Evolutionary conservation across 2,888 invertebrate genomes (phyloP).

Genomic region (Nomada flava): DNA sequence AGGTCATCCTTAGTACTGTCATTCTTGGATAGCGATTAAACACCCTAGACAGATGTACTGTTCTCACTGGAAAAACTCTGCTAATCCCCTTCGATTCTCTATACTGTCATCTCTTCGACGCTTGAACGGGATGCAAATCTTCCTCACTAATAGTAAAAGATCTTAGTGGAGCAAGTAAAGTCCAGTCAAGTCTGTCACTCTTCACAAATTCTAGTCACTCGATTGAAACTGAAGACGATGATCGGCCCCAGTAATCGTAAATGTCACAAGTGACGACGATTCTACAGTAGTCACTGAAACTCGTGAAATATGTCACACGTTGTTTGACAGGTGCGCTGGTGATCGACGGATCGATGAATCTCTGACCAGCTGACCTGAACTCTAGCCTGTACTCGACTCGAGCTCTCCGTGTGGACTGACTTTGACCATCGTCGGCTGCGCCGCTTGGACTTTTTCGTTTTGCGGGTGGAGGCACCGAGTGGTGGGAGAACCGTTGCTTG

Average conservation of each 20-base stretch:
- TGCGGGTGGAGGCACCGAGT: constrained; percentile 57
- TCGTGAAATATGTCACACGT: constrained; percentile 6
- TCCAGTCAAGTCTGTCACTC: background rate
- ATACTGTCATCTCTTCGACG: constrained; percentile 23
- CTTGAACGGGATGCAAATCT: background rate
- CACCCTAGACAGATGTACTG: constrained; percentile 2
- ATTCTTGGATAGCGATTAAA: constrained; percentile 71
- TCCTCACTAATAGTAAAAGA: constrained; percentile 3
- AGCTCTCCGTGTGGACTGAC: constrained; percentile 83
- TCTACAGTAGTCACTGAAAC: constrained; percentile 3
- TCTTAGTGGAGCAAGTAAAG: background rate
- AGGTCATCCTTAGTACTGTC: constrained; percentile 83
- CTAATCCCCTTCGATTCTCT: background rate
- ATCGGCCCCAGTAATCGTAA: background rate
- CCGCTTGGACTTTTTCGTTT: constrained; percentile 78
- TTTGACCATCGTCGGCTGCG: constrained; percentile 73
- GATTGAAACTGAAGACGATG: background rate
- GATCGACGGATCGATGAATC: constrained; percentile 68
- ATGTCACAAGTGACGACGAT: background rate
- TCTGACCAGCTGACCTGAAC: constrained; percentile 50
- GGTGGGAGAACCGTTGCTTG: constrained; percentile 44
- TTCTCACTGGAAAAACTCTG: constrained; percentile 17
- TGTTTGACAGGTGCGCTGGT: constrained; percentile 61
- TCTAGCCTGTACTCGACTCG: constrained; percentile 76
- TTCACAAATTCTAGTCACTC: background rate